phyloP scores from a whole-genome alignment of 2,113 vertebrate species.

The Cervus canadensis region DNA sequence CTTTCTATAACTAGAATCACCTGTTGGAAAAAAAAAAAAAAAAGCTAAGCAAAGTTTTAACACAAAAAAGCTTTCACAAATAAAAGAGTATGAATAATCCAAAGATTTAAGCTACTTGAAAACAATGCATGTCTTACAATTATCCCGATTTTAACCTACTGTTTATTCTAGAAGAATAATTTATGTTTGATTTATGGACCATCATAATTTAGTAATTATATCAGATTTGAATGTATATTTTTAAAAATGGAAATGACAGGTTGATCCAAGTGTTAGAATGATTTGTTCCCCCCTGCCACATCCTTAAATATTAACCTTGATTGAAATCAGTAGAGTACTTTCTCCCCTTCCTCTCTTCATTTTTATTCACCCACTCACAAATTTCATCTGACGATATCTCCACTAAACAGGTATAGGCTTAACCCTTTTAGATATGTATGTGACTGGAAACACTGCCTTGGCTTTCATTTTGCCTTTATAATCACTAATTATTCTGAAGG shows the following conservation, averaged over 20 bases:
- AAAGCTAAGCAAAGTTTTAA: not conserved
- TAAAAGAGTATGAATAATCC: conserved; percentile 16
- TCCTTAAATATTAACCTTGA: not conserved
- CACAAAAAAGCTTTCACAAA: not conserved
- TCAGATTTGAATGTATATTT: not conserved
- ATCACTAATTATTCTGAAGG: not conserved
- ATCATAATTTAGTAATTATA: conserved; percentile 20
- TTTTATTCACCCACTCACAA: not conserved
- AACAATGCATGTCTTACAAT: not conserved
- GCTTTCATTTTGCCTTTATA: not conserved
- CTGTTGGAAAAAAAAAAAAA: not conserved
- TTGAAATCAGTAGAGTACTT: not conserved
- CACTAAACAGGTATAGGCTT: not conserved
- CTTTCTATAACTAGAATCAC: conserved; percentile 12
- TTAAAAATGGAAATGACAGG: not conserved
- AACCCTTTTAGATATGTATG: not conserved
- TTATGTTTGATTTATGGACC: conserved; percentile 8
- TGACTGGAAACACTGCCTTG: not conserved
- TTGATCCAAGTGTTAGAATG: not conserved
- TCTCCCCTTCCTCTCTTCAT: not conserved
- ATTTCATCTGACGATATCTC: not conserved
- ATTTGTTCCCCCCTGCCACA: not conserved
- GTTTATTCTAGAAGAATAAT: conserved; percentile 38
- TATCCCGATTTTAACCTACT: not conserved
- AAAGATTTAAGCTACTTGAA: conserved; percentile 23